phyloP scores from a whole-genome alignment of 37 sponge, comb jelly and placozoan species.

The Diacarnus erythraeanus region DNA sequence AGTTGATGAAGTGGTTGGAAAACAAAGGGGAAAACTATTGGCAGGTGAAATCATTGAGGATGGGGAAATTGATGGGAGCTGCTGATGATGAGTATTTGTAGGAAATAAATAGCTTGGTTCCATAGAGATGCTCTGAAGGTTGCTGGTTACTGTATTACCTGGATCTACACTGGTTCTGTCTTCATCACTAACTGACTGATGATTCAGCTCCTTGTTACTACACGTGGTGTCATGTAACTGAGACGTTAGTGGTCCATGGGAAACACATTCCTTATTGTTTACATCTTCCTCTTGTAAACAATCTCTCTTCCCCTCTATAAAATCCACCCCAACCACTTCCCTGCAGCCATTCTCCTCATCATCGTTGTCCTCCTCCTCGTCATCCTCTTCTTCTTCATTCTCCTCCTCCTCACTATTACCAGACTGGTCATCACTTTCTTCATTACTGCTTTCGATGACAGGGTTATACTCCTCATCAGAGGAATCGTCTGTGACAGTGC shows the following conservation, averaged over 20 bases:
- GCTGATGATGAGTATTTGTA: too few species aligned
- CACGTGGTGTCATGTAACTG: too few species aligned
- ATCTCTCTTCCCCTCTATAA: slow-evolving; percentile 1
- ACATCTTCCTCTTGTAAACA: too few species aligned
- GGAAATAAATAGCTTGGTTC: too few species aligned
- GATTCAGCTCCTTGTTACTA: too few species aligned
- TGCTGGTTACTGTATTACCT: too few species aligned
- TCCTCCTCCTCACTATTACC: slow-evolving; percentile 1
- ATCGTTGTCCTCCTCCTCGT: slow-evolving; percentile 7
- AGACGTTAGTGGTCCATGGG: too few species aligned
- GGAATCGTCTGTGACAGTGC: slow-evolving; percentile 35
- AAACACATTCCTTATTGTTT: too few species aligned
- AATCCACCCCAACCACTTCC: background rate
- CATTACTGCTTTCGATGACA: slow-evolving; percentile 11
- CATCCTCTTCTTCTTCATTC: slow-evolving; percentile 17
- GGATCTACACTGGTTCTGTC: too few species aligned
- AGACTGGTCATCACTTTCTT: slow-evolving; percentile 6
- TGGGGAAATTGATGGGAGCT: background rate
- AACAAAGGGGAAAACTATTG: background rate
- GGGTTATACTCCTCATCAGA: slow-evolving; percentile 78
- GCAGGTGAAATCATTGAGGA: background rate
- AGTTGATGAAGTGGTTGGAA: background rate
- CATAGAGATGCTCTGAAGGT: too few species aligned
- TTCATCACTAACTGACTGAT: too few species aligned
- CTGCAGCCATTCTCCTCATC: background rate